These are phyloP conservation scores for Natator depressus DNA, from an alignment of 2,113 vertebrate species.

Conservation along the genomic window DNA sequence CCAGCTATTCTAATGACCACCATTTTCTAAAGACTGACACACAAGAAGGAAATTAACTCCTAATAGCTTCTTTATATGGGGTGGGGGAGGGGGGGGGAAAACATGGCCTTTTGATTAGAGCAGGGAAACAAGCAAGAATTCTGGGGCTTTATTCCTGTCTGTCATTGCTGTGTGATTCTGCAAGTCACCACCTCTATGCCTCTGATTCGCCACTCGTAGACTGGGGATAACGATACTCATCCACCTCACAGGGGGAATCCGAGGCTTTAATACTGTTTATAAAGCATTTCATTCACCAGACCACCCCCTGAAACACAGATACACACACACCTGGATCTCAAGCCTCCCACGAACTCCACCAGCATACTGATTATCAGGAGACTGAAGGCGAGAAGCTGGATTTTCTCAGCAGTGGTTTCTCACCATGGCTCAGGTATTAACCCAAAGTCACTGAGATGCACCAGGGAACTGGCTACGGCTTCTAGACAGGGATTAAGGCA, in stretches of 20 bases:
- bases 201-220: background rate
- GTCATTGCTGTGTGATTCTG: rapidly evolving
- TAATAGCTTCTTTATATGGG: background rate
- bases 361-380: background rate
- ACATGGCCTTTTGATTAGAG: background rate
- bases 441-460: rapidly evolving
- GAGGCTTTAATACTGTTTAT: background rate
- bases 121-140: background rate
- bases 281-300: background rate
- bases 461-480: background rate
- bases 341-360: background rate
- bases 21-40: rapidly evolving
- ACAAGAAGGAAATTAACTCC: background rate
- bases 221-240: rapidly evolving
- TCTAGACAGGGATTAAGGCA: slow-evolving; percentile 46
- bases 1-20: rapidly evolving
- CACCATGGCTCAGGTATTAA: background rate
- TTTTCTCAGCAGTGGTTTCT: background rate
- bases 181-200: background rate
- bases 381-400: rapidly evolving
- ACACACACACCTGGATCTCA: background rate
- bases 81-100: background rate
- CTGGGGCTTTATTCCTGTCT: background rate
- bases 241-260: background rate
- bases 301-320: rapidly evolving